Evolutionary conservation across 2,797 vertebrate species (phyloP).

Genomic region (Enteromius unitaeniatus): DNA sequence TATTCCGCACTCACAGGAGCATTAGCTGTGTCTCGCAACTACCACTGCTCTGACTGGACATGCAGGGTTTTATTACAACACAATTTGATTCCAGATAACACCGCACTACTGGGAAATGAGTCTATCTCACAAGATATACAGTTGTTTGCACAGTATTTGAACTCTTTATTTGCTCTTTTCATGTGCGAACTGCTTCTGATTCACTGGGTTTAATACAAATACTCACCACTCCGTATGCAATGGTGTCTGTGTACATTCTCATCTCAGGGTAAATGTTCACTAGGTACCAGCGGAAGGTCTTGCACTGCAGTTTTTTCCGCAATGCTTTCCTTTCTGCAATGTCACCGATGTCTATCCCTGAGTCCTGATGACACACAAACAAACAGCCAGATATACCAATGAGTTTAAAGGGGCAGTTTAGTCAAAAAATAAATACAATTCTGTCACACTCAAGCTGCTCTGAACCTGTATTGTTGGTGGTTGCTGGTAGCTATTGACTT

Average conservation of each 20-base stretch:
- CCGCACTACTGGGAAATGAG: neutral
- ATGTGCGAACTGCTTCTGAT: neutral
- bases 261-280: constrained; percentile 98
- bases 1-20: constrained; percentile 32
- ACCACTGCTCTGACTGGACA: constrained; percentile 13
- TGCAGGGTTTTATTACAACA: constrained; percentile 21
- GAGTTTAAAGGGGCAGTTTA: neutral
- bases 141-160: neutral
- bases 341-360: constrained; percentile 95
- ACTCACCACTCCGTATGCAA: constrained; percentile 95
- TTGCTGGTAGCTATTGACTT: neutral
- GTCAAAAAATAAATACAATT: neutral
- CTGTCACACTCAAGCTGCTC: neutral
- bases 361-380: constrained; percentile 80
- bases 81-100: constrained; percentile 13
- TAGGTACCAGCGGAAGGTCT: constrained; percentile 97
- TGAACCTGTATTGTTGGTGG: neutral
- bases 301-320: constrained; percentile 93
- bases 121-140: neutral
- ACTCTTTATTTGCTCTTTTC: constrained; percentile 21
- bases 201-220: neutral
- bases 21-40: constrained; percentile 3
- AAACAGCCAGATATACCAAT: constrained; percentile 20
- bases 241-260: constrained; percentile 95
- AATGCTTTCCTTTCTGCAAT: constrained; percentile 93